These are phyloP conservation scores for Scophthalmus maximus DNA, from an alignment of 2,113 vertebrate species.

Conservation along the genomic window DNA sequence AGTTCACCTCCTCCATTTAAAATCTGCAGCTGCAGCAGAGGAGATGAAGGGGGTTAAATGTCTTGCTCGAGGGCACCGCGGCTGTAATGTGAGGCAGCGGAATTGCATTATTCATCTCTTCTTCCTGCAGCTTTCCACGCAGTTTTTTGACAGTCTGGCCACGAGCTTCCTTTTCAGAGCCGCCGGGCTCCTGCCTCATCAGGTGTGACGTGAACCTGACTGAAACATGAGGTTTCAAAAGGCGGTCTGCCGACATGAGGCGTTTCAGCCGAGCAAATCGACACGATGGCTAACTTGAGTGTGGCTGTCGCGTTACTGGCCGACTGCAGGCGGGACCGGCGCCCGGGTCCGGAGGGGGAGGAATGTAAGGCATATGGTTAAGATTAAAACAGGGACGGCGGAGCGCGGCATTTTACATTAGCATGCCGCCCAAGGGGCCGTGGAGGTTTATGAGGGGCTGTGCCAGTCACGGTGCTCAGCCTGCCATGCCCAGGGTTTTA, in stretches of 20 bases:
- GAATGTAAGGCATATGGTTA: constrained; percentile 72
- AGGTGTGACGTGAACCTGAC: constrained; percentile 8
- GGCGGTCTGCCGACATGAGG: constrained; percentile 7
- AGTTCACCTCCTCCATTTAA: neutral
- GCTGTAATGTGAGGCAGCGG: neutral
- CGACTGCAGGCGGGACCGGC: constrained; percentile 43
- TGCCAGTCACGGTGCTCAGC: constrained; percentile 44
- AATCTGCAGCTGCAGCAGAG: neutral
- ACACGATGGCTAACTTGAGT: constrained; percentile 37
- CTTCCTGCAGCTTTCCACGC: neutral
- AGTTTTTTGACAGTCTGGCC: neutral
- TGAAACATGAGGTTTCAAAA: neutral
- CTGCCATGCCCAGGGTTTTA: constrained; percentile 23
- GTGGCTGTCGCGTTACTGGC: constrained; percentile 40
- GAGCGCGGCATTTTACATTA: constrained; percentile 70
- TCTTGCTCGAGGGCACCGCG: neutral
- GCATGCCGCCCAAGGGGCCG: constrained; percentile 53
- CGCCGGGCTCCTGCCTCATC: constrained; percentile 30
- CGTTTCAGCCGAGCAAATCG: constrained; percentile 45
- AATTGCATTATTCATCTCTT: constrained; percentile 16
- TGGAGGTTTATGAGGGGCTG: constrained; percentile 49
- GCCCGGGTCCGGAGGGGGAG: constrained; percentile 46
- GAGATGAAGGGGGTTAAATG: neutral
- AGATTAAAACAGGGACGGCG: constrained; percentile 68
- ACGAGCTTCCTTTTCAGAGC: neutral